Conservation (phyloP, 1,140 invertebrate species). For the Dysdera silvatica region DNA sequence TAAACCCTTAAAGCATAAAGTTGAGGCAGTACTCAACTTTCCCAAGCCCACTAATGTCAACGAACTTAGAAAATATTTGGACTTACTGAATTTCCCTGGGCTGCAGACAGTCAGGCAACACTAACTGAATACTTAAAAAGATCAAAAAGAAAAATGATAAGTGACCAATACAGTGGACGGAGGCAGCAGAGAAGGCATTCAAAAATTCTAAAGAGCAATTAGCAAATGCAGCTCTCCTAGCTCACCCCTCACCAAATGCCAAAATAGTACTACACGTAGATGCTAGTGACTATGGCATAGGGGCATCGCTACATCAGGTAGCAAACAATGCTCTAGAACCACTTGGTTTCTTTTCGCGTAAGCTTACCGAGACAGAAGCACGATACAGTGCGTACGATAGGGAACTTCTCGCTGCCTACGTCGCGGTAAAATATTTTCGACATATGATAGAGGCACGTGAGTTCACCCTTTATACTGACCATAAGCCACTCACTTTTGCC, state of each 20-base stretch:
- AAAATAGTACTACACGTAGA: conserved; percentile 20
- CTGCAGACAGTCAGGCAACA: not conserved
- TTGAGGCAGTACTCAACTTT: conserved; percentile 9
- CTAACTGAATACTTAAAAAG: not conserved
- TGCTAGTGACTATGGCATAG: conserved; percentile 21
- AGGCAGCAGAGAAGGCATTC: conserved; percentile 38
- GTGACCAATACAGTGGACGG: conserved; percentile 18
- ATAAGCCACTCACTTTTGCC: conserved; percentile 36
- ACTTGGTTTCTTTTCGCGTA: conserved; percentile 28
- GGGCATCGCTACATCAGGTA: conserved; percentile 25
- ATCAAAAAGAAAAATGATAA: not conserved
- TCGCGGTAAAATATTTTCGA: conserved; percentile 35
- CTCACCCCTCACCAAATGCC: conserved; percentile 14
- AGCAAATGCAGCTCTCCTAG: conserved; percentile 19
- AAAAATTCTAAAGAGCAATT: conserved; percentile 41
- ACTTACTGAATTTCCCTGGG: conserved; percentile 43
- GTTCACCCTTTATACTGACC: conserved; percentile 37
- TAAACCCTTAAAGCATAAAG: conserved; percentile 10
- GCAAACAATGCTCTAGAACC: conserved; percentile 6
- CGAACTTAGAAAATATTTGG: conserved; percentile 39
- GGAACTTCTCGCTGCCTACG: conserved; percentile 36
- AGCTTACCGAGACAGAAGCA: conserved; percentile 18
- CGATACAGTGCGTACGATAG: conserved; percentile 32
- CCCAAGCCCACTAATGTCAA: conserved; percentile 37
- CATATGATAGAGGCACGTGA: conserved; percentile 36